Evolutionary conservation across 2,797 vertebrate genomes (phyloP), one percentile per base, ranked within the genome.

Genomic region (Onychomys arenicola): DNA sequence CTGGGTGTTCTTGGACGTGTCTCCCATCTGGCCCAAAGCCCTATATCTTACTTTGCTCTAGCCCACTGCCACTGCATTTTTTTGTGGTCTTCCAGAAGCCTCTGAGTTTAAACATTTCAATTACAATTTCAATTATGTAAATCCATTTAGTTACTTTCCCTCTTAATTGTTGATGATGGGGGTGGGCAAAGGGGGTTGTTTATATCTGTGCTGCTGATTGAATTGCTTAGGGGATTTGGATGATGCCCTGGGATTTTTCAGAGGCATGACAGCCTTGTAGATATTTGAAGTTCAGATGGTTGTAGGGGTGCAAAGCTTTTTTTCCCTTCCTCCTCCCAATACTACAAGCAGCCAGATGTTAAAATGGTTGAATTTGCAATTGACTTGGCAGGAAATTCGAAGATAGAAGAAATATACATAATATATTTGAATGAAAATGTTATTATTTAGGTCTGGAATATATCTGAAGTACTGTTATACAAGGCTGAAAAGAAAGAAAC

Each of bases 61-160:
- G 1, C 95, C 89, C 3, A 43, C 93, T 92, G 94, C 57, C 3
- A 7, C 43, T 73, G 76, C 11, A 67, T 0, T 84, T 43, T 43
- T 97, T 57, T 78, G 71, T 93, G 96, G 91, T 89, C 97, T 96
- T 97, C 92, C 96, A 40, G 0, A 34, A 32, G 21, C 83, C 93
- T 96, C 89, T 0, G 93, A 90, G 78, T 96, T 57, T 37, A 95
- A 96, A 46, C 67, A 97, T 98, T 97, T 95, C 90, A 95, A 0
- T 93, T 97, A 55, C 94, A 29, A 1, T 97, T 98, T 92, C 96
- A 97, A 93, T 98, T 96, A 96, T 94, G 96, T 95, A 97, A 96
- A 97, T 98, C 98, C 97, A 69, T 75, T 97, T 97, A 96, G 97
- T 98, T 97, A 12, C 97, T 98, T 98, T 89, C 61, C 76, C 34